Evolutionary conservation across 1,140 invertebrate genomes (phyloP).

Genomic region (Drosophila suzukii): DNA sequence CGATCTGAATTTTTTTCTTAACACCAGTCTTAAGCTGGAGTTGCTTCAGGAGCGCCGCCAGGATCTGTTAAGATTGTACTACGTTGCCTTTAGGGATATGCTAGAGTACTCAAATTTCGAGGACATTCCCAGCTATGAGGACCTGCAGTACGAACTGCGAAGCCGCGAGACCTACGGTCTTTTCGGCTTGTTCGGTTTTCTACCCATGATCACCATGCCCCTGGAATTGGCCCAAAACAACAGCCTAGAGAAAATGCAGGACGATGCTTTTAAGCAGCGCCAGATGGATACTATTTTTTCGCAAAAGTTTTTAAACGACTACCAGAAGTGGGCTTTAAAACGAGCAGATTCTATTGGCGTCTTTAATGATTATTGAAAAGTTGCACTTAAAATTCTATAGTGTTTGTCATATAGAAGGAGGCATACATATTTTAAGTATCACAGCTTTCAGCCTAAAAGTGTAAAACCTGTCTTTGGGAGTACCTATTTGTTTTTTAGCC

Average conservation of each 20-base stretch:
- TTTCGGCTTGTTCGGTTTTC: conserved; percentile 66
- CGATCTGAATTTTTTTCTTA: conserved; percentile 78
- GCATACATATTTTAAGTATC: too few species aligned
- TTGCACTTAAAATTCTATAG: too few species aligned
- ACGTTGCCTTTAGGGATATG: conserved; percentile 61
- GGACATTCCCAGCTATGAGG: conserved; percentile 81
- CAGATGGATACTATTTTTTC: conserved; percentile 65
- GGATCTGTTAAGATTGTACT: conserved; percentile 77
- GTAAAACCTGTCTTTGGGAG: too few species aligned
- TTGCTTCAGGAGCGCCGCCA: conserved; percentile 73
- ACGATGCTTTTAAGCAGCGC: conserved; percentile 51
- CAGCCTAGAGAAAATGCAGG: conserved; percentile 68
- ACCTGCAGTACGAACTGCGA: conserved; percentile 73
- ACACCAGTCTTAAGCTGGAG: conserved; percentile 70
- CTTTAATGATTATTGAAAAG: conserved; percentile 62
- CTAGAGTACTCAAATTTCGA: conserved; percentile 84
- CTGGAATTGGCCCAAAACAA: conserved; percentile 64
- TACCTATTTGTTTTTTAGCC: too few species aligned
- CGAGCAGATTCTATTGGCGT: conserved; percentile 68
- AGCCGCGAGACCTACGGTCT: conserved; percentile 76
- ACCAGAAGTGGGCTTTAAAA: conserved; percentile 65
- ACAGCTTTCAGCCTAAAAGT: too few species aligned
- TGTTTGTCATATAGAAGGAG: too few species aligned
- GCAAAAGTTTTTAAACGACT: conserved; percentile 54
- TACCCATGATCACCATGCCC: conserved; percentile 73